phyloP scores from a whole-genome alignment of 2,888 invertebrate species.

The Meganola albula region DNA sequence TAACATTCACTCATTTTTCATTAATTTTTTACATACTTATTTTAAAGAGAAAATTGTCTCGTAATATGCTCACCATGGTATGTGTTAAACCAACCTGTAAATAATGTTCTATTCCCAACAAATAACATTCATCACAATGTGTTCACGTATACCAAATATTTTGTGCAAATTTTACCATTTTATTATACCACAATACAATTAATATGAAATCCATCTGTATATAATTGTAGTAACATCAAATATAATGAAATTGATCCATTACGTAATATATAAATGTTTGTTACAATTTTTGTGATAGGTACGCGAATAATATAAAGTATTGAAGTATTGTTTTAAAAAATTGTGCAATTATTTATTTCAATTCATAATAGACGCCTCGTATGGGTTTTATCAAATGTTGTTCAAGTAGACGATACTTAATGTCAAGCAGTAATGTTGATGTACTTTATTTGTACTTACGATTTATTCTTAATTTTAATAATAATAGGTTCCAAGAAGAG shows the following conservation, averaged over 20 bases:
- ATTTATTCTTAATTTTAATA: no score
- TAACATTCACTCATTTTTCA: no score
- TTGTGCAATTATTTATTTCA: conserved; percentile 28
- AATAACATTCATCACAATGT: conserved; percentile 61
- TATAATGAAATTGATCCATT: conserved; percentile 28
- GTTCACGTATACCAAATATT: conserved; percentile 71
- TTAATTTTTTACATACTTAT: no score
- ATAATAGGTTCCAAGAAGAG: no score
- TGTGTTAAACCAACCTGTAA: neutral
- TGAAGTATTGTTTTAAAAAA: conserved; percentile 27
- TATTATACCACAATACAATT: conserved; percentile 38
- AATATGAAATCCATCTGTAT: conserved; percentile 37
- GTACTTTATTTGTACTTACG: conserved; percentile 14
- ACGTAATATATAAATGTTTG: conserved; percentile 37
- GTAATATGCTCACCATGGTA: no score
- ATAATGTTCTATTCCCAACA: conserved; percentile 15
- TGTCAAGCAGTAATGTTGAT: conserved; percentile 28
- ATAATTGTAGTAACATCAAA: conserved; percentile 36
- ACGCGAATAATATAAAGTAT: conserved; percentile 26
- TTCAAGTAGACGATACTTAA: conserved; percentile 19
- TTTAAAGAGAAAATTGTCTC: no score
- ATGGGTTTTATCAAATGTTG: conserved; percentile 33
- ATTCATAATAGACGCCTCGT: conserved; percentile 15
- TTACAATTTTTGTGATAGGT: conserved; percentile 28
- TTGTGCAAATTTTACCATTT: conserved; percentile 47